A percentile compares a stretch with the other conserved stretches of the same genome.
These are phyloP conservation scores for Parascotia fuliginaria DNA, from an alignment of 2,888 invertebrate species.

Conservation along the genomic window DNA sequence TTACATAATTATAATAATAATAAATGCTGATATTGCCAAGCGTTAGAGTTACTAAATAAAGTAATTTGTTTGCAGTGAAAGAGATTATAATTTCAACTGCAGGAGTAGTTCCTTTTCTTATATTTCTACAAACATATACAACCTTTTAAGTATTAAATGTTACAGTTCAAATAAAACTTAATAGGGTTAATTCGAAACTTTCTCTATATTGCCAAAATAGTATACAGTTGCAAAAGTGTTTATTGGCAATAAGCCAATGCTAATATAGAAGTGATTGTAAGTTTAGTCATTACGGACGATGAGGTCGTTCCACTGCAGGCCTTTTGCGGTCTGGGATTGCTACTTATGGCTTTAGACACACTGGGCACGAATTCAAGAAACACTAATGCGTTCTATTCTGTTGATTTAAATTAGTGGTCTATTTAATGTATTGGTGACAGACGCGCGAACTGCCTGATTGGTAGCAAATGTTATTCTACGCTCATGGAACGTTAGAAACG, in stretches of 20 bases:
- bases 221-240: conserved; percentile 40
- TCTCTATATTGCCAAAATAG: conserved; percentile 39
- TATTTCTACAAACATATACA: not conserved
- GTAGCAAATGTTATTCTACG: too few species aligned
- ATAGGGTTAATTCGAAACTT: conserved; percentile 21
- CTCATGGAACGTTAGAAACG: too few species aligned
- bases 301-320: conserved; percentile 43
- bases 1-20: too few species aligned
- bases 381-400: too few species aligned
- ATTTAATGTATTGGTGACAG: too few species aligned
- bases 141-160: not conserved
- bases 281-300: conserved; percentile 43
- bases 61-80: too few species aligned
- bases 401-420: too few species aligned
- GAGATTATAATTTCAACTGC: too few species aligned
- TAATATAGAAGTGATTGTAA: conserved; percentile 43
- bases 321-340: conserved; percentile 36
- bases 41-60: too few species aligned
- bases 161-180: conserved; percentile 6
- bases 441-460: too few species aligned
- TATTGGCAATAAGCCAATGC: conserved; percentile 46
- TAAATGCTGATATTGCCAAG: too few species aligned
- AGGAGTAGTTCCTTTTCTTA: too few species aligned
- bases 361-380: conserved; percentile 12
- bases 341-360: conserved; percentile 32